phyloP scores from a whole-genome alignment of 2,888 invertebrate genomes.

The Heliconius ismenius region DNA sequence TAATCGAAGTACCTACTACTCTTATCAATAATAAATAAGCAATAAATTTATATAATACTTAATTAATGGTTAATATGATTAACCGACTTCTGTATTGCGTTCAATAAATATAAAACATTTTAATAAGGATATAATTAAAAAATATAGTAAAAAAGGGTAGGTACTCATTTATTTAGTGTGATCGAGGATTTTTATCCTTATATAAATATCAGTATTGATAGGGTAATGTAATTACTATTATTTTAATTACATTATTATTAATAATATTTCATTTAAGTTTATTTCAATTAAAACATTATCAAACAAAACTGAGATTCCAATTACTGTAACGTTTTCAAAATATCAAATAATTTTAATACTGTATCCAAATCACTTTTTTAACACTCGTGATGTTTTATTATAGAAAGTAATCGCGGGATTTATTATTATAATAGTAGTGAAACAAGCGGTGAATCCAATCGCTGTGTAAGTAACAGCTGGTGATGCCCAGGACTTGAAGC shows the following conservation, averaged over 20 bases:
- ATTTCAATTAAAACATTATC: too few species aligned
- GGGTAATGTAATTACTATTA: not conserved
- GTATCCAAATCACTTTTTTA: not conserved
- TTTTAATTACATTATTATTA: too few species aligned
- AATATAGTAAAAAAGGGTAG: not conserved
- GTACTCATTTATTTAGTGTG: not conserved
- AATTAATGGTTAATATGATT: not conserved
- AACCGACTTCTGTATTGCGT: not conserved
- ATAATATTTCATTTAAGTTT: not conserved
- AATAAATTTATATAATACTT: not conserved
- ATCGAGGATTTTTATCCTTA: not conserved
- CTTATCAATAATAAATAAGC: not conserved
- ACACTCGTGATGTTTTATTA: slow-evolving; percentile 47
- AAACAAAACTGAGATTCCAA: slow-evolving; percentile 30
- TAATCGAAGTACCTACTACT: not conserved
- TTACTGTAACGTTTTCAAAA: not conserved
- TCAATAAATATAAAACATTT: not conserved
- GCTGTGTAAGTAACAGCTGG: slow-evolving; percentile 49
- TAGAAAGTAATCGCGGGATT: slow-evolving; percentile 57
- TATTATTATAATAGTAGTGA: slow-evolving; percentile 56
- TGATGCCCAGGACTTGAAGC: slow-evolving; percentile 57
- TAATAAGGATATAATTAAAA: not conserved
- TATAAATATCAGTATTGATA: not conserved
- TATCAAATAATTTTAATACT: not conserved
- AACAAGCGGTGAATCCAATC: slow-evolving; percentile 53